Percentiles rank a stretch among this genome's conserved stretches.
Conservation (phyloP, 2,113 vertebrate genomes). For the Xyrauchen texanus region DNA sequence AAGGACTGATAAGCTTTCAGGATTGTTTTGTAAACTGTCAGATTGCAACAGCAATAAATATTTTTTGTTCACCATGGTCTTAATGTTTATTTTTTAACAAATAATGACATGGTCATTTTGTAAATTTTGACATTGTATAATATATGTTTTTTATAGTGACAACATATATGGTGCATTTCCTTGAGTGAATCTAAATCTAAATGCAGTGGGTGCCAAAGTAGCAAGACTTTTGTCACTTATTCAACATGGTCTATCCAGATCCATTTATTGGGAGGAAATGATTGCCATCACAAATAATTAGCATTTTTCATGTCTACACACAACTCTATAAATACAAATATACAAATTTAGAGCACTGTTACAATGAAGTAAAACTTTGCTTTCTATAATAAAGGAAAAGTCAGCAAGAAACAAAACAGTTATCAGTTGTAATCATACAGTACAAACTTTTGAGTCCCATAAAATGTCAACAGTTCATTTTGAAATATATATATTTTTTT, state of each 20-base stretch:
- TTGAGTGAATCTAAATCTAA: neutral
- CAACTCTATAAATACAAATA: conserved; percentile 65
- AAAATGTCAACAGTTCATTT: neutral
- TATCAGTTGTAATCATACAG: neutral
- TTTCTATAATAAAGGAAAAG: conserved; percentile 34
- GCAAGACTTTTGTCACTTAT: neutral
- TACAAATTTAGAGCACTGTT: conserved; percentile 51
- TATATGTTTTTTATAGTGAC: neutral
- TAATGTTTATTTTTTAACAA: neutral
- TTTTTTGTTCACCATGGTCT: neutral
- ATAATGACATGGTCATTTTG: too few species aligned
- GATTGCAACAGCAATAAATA: neutral
- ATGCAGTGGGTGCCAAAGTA: neutral
- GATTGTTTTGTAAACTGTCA: neutral
- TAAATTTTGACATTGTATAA: neutral
- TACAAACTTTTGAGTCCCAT: neutral
- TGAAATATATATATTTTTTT: too few species aligned
- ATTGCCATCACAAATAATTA: conserved; percentile 55
- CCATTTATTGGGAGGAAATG: conserved; percentile 62
- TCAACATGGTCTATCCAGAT: conserved; percentile 48
- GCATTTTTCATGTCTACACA: conserved; percentile 52
- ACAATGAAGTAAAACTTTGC: conserved; percentile 38
- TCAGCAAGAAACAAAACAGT: conserved; percentile 12
- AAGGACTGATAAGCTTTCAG: conserved; percentile 24
- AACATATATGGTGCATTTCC: neutral